These are phyloP conservation scores for Sardinella longiceps DNA, from an alignment of 2,797 vertebrate genomes.

Conservation along the genomic window DNA sequence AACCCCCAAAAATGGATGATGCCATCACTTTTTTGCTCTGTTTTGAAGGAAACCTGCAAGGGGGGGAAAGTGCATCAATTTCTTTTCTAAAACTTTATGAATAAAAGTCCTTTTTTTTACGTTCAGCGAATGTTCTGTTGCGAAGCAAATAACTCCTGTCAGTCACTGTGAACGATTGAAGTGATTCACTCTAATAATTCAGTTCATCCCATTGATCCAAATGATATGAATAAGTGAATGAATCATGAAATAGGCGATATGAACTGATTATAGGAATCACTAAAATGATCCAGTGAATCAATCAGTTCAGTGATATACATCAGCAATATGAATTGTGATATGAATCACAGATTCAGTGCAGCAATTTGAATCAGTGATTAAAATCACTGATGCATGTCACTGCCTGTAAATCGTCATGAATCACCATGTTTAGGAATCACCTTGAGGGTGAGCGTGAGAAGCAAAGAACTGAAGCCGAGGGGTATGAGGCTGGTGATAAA, in stretches of 20 bases:
- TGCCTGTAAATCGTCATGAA: constrained; percentile 62
- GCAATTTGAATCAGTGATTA: background rate
- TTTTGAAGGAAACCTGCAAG: background rate
- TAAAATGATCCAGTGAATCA: background rate
- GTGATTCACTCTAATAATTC: background rate
- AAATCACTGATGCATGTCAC: constrained; percentile 23
- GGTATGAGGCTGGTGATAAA: constrained; percentile 85
- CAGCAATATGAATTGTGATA: background rate
- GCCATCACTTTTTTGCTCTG: background rate
- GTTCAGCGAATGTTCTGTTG: background rate
- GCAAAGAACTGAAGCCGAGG: constrained; percentile 79
- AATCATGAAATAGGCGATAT: background rate
- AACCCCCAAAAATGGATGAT: background rate
- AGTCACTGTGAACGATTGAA: background rate
- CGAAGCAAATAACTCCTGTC: background rate
- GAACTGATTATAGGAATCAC: background rate
- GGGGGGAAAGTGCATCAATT: background rate
- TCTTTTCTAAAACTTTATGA: background rate
- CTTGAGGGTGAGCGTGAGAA: constrained; percentile 89
- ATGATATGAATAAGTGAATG: background rate
- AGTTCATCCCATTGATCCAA: no score
- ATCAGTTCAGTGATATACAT: background rate
- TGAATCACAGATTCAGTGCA: constrained; percentile 4
- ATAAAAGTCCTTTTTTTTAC: background rate
- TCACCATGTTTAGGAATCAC: constrained; percentile 67